Conservation (phyloP, 2,888 invertebrate species). For the Autographa gamma region DNA sequence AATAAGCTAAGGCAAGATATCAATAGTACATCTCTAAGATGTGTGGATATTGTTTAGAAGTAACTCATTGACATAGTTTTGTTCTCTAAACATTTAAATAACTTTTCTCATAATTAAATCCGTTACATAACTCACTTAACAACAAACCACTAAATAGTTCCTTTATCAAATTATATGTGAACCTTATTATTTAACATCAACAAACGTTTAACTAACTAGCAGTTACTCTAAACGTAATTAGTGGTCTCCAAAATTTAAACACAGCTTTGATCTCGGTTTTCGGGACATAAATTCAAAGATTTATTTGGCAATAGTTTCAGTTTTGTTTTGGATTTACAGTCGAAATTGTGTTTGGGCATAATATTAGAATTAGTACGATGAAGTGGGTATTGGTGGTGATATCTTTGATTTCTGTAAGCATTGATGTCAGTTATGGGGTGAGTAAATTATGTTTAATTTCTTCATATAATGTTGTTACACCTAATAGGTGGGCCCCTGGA, state of each 20-base stretch:
- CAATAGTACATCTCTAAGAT: too few relatives aligned
- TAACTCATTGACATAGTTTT: neutral
- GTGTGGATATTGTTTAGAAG: too few relatives aligned
- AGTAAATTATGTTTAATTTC: slow-evolving; percentile 15
- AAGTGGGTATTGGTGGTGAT: slow-evolving; percentile 29
- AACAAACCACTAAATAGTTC: slow-evolving; percentile 15
- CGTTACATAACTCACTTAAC: slow-evolving; percentile 1
- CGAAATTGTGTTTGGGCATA: slow-evolving; percentile 22
- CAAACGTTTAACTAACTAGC: slow-evolving; percentile 44
- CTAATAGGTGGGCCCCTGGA: too few relatives aligned
- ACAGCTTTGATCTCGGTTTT: slow-evolving; percentile 35
- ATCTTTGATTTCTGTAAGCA: slow-evolving; percentile 20
- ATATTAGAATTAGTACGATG: slow-evolving; percentile 25
- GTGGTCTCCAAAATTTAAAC: slow-evolving; percentile 39
- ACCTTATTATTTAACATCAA: slow-evolving; percentile 23
- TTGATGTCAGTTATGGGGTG: slow-evolving; percentile 35
- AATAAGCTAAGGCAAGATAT: too few relatives aligned
- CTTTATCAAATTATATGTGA: slow-evolving; percentile 19
- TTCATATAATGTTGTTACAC: too few relatives aligned
- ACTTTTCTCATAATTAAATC: neutral
- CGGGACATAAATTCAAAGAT: slow-evolving; percentile 51
- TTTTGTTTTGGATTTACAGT: slow-evolving; percentile 24
- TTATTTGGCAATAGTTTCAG: slow-evolving; percentile 32
- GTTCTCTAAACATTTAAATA: neutral
- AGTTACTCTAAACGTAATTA: slow-evolving; percentile 46